These are phyloP conservation scores for Harmothoe impar DNA, from an alignment of 2,888 invertebrate species.

Conservation along the genomic window DNA sequence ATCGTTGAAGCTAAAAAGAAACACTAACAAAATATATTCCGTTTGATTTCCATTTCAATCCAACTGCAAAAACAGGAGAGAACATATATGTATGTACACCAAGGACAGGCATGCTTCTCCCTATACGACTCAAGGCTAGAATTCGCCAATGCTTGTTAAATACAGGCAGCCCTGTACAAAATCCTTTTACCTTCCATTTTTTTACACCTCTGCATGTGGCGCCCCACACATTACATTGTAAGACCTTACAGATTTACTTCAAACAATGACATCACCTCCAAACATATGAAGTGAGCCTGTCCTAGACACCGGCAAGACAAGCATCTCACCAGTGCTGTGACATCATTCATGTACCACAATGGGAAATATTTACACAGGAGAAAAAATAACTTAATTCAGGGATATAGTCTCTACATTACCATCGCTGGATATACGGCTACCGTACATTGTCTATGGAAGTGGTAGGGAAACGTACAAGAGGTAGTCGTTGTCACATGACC, in stretches of 20 bases:
- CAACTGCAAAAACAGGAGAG: background rate
- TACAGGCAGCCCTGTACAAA: background rate
- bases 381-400: background rate
- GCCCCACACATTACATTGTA: background rate
- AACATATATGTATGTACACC: background rate
- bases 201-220: background rate
- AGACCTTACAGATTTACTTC: background rate
- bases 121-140: background rate
- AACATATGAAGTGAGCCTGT: background rate
- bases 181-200: no score
- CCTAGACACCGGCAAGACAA: background rate
- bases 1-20: background rate
- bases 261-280: background rate
- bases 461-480: slow-evolving; percentile 1
- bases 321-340: background rate
- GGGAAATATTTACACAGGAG: slow-evolving; percentile 28
- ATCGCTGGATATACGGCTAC: slow-evolving; percentile 18
- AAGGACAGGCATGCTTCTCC: background rate
- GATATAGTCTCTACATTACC: slow-evolving; percentile 9
- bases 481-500: slow-evolving; percentile 11
- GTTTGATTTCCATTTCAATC: slow-evolving; percentile 30
- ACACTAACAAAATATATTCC: slow-evolving; percentile 36
- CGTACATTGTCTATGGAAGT: slow-evolving; percentile 26
- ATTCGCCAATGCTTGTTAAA: background rate
- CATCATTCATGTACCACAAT: background rate